These are phyloP conservation scores for Tipula helvola DNA, from an alignment of 2,888 invertebrate species.

Conservation along the genomic window DNA sequence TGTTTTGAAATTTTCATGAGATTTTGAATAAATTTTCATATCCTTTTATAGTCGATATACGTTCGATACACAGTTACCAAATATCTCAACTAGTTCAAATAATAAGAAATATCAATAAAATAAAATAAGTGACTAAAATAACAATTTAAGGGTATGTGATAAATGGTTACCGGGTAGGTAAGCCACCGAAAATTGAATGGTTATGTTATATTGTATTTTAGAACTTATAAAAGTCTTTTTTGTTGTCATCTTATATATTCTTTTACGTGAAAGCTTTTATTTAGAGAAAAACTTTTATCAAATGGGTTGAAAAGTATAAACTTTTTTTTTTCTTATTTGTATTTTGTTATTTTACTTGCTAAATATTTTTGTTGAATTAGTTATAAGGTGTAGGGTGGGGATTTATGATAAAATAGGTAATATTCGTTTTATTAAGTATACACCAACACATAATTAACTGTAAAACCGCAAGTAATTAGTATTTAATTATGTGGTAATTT, in stretches of 20 bases:
- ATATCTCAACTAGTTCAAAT: not conserved
- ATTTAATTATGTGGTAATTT: not conserved
- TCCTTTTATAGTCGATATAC: not conserved
- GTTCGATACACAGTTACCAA: not conserved
- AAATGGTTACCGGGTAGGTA: not conserved
- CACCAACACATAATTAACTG: not conserved
- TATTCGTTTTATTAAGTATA: not conserved
- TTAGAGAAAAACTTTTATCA: not conserved
- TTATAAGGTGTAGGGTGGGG: not conserved
- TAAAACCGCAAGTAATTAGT: not conserved
- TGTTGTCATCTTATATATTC: not conserved
- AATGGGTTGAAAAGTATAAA: not conserved
- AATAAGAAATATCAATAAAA: not conserved
- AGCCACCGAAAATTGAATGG: not conserved
- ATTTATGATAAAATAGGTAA: not conserved
- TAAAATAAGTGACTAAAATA: not conserved
- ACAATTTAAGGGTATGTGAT: not conserved
- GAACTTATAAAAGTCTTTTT: not conserved
- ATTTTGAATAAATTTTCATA: not conserved
- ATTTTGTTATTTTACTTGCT: not conserved
- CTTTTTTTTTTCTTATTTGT: not conserved
- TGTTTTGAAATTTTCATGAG: not conserved
- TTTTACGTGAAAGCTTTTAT: not conserved
- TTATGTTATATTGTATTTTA: not conserved
- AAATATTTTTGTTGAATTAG: not conserved